Evolutionary conservation across 2,113 vertebrate species (phyloP).

Genomic region (Cyanoramphus novaezelandiae): DNA sequence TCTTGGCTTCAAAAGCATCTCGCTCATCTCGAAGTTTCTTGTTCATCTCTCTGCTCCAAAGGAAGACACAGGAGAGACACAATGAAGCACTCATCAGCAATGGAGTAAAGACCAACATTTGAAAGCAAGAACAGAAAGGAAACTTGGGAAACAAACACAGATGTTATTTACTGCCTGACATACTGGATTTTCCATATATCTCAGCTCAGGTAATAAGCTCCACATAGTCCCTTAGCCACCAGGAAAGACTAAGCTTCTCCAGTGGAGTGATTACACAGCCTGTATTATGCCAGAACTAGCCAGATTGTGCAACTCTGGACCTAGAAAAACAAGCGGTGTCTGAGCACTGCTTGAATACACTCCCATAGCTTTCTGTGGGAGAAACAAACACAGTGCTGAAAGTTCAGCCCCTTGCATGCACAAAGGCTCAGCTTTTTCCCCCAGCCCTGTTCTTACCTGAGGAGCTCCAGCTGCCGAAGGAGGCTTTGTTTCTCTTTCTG

Average conservation of each 20-base stretch:
- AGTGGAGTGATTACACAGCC: not conserved
- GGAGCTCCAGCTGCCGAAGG: constrained; percentile 87
- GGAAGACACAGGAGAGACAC: not conserved
- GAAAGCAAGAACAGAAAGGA: not conserved
- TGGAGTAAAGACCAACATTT: not conserved
- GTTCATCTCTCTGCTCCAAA: constrained; percentile 90
- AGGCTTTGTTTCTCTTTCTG: constrained; percentile 96
- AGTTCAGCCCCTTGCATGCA: not conserved
- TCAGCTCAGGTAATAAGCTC: not conserved
- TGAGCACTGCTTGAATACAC: not conserved
- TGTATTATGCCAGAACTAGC: not conserved
- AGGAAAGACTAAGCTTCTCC: not conserved
- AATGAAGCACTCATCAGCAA: not conserved
- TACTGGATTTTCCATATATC: not conserved
- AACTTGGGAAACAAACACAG: not conserved
- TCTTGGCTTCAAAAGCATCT: constrained; percentile 86
- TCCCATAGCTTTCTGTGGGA: not conserved
- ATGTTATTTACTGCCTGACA: not conserved
- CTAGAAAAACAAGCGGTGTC: not conserved
- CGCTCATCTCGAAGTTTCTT: constrained; percentile 89
- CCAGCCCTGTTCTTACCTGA: constrained; percentile 78
- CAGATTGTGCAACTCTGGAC: not conserved
- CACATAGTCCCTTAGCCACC: not conserved
- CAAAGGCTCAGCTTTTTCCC: not conserved
- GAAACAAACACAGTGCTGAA: not conserved